Base-by-base conservation (phyloP, 2,797 vertebrate genomes). In the Sternarchorhynchus goeldii region DNA sequence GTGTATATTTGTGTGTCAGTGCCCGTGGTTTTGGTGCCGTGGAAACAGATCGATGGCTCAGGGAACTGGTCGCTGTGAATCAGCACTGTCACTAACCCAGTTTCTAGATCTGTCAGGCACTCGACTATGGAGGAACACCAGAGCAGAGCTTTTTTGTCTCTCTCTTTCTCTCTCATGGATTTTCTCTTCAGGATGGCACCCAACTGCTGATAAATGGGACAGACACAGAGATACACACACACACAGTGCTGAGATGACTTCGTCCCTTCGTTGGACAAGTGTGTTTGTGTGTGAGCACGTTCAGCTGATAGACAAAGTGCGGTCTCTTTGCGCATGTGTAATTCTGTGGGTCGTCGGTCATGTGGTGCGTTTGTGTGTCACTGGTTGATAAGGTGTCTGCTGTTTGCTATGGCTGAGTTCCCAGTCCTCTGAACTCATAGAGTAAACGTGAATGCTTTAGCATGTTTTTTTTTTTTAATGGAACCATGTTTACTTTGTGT, bases 1-100 rank as follows among this genome's bases (percentile, higher is more conserved):
- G 59, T 31, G 59, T 62, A 8, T 41, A 25, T 17, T 34, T 76
- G 68, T 79, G 76, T 83, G 56, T 55, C 70, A 70, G 39, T 65
- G 18, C 45, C 53, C 39, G 3, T 65, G 34, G 34, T 39, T 29
- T 70, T 39, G 31, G 45, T 76, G 16, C 62, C 21, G 55, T 50
- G 41, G 25, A 73, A 56, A 80, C 31, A 72, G 6, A 18, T 58
- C 18, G 21, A 79, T 45, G 65, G 39, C 63, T 72, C 69, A 45
- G n/a, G 73, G 34, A 25, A 53, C 18, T 59, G 62, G 32, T 25
- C 18, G 4, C 21, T 12, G 20, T 31, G 73, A 5, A 2, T 50
- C 45, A 50, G 45, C 45, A 50, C 8, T 50, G 45, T 12, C 45
- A 50, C 10, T 50, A 50, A 50, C 45, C 45, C 45, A 50, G 45